These are phyloP conservation scores for Antigone vipio DNA, from an alignment of 2,113 vertebrate genomes.

Conservation along the genomic window DNA sequence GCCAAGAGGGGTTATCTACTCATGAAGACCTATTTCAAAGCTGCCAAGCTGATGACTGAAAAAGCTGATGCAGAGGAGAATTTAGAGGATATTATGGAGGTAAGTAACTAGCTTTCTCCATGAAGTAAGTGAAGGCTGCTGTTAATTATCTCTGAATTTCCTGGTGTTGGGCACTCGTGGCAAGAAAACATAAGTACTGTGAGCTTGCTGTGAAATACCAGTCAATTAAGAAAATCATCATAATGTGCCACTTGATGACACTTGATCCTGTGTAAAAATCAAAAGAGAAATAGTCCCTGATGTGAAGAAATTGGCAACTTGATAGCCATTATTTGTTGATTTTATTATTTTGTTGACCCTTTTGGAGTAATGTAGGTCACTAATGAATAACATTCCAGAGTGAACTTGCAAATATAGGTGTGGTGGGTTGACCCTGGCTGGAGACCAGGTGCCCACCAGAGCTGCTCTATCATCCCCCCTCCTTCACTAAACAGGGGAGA, in stretches of 20 bases:
- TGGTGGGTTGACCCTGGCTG: too few relatives aligned
- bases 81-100: conserved; percentile 92
- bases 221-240: background rate
- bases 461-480: too few relatives aligned
- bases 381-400: background rate
- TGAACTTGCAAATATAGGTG: background rate
- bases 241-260: background rate
- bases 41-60: conserved; percentile 88
- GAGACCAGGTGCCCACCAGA: too few relatives aligned
- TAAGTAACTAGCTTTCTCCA: background rate
- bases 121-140: background rate
- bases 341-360: background rate
- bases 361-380: background rate
- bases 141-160: background rate
- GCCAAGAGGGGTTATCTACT: conserved; percentile 84
- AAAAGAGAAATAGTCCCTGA: background rate
- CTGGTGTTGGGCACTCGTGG: background rate
- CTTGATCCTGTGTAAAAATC: background rate
- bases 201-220: background rate
- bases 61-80: conserved; percentile 89
- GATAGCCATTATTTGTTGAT: background rate
- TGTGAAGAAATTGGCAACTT: background rate
- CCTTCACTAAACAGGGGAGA: too few relatives aligned
- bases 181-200: background rate
- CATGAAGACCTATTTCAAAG: conserved; percentile 91